Evolutionary conservation across 53 echinoderm and acorn worm species (phyloP).

Genomic region (Actinopyga echinites): DNA sequence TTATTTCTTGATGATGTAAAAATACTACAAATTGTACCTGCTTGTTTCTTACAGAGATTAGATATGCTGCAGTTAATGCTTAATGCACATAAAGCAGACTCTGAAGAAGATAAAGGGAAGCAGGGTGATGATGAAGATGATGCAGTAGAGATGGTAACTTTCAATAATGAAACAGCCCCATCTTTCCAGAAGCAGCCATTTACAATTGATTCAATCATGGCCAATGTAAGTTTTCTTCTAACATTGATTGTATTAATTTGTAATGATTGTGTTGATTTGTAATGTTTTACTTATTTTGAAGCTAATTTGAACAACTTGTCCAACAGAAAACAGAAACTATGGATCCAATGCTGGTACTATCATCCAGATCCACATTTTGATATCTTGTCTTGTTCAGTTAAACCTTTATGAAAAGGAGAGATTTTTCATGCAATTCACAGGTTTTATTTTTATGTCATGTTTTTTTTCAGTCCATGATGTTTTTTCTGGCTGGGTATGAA

Average conservation of each 20-base stretch:
- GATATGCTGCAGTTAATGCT: slow-evolving; percentile 79
- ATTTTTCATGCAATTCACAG: too few species aligned
- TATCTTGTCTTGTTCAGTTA: too few species aligned
- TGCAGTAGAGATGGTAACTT: slow-evolving; percentile 11
- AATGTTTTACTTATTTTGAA: too few species aligned
- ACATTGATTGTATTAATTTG: background rate
- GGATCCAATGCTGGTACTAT: too few species aligned
- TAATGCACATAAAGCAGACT: slow-evolving; percentile 60
- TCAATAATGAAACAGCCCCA: background rate
- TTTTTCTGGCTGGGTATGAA: slow-evolving; percentile 83
- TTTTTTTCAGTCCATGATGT: slow-evolving; percentile 56
- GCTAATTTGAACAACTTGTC: too few species aligned
- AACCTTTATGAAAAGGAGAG: too few species aligned
- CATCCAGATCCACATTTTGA: too few species aligned
- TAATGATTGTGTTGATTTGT: too few species aligned
- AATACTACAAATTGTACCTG: too few species aligned
- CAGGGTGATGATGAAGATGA: slow-evolving; percentile 26
- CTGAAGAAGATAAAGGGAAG: background rate
- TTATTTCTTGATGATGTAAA: background rate
- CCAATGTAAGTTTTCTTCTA: slow-evolving; percentile 8
- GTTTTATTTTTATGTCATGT: too few species aligned
- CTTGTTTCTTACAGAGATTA: slow-evolving; percentile 33
- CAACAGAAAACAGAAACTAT: too few species aligned
- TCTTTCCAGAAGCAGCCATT: background rate
- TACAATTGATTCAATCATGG: slow-evolving; percentile 2